Evolutionary conservation across 2,113 vertebrate species (phyloP).

Genomic region (Lycocorax pyrrhopterus): DNA sequence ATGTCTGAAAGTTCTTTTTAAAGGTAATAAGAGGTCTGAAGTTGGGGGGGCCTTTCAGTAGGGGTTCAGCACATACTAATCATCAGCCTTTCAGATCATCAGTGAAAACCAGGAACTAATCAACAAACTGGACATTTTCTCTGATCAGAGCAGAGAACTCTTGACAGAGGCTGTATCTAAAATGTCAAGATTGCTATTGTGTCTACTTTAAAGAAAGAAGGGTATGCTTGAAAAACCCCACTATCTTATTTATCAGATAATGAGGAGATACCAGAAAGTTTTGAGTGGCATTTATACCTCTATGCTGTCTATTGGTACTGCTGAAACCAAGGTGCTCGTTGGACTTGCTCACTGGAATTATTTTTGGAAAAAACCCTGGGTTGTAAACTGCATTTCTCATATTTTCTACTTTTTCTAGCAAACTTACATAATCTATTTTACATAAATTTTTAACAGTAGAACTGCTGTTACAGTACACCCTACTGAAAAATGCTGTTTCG

Average conservation of each 20-base stretch:
- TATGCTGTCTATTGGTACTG: not conserved
- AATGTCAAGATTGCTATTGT: not conserved
- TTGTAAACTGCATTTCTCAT: not conserved
- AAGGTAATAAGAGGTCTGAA: not conserved
- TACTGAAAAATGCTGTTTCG: not conserved
- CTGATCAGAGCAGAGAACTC: not conserved
- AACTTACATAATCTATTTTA: not conserved
- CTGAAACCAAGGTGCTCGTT: not conserved
- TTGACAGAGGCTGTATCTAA: not conserved
- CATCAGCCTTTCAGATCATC: not conserved
- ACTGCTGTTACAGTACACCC: not conserved
- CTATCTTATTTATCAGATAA: not conserved
- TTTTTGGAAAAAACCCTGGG: not conserved
- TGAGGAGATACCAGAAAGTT: not conserved
- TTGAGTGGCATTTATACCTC: not conserved
- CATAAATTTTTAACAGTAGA: not conserved
- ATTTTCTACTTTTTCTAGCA: not conserved
- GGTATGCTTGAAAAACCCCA: not conserved
- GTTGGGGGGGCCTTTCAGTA: not conserved
- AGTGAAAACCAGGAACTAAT: not conserved
- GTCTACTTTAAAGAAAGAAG: not conserved
- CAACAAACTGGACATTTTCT: not conserved
- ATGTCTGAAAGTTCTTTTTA: not conserved
- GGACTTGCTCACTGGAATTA: not conserved
- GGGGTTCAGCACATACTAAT: not conserved